phyloP scores from a whole-genome alignment of 2,113 vertebrate genomes.

The Excalfactoria chinensis region DNA sequence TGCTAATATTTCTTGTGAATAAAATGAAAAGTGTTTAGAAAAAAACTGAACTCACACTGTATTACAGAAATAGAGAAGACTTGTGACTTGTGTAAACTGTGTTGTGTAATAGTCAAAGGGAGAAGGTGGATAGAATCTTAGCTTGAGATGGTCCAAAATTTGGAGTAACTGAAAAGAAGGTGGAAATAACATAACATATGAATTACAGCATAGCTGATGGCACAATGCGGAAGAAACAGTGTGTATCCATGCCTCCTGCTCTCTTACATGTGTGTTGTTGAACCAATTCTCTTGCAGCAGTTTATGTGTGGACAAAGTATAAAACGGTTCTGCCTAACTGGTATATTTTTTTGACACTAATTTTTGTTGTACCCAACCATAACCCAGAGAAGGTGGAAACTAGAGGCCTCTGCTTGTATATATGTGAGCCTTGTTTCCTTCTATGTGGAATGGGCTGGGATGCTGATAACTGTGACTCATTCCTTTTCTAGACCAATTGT shows the following conservation, averaged over 20 bases:
- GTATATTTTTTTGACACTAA: neutral
- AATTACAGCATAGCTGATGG: neutral
- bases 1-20: neutral
- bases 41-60: neutral
- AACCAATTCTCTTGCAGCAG: neutral
- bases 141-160: neutral
- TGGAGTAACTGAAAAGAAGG: neutral
- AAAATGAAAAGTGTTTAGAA: neutral
- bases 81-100: neutral
- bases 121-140: neutral
- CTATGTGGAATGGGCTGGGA: neutral
- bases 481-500: neutral
- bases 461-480: neutral
- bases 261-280: neutral
- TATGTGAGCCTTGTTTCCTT: neutral
- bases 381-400: neutral
- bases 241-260: neutral
- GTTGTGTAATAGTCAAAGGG: neutral
- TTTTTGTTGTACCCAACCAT: neutral
- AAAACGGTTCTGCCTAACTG: neutral
- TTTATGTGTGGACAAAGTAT: neutral
- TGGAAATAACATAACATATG: neutral
- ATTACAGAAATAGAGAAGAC: accelerated
- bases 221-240: neutral
- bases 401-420: neutral